Conservation (phyloP, 2,113 vertebrate genomes). For the Sardina pilchardus region DNA sequence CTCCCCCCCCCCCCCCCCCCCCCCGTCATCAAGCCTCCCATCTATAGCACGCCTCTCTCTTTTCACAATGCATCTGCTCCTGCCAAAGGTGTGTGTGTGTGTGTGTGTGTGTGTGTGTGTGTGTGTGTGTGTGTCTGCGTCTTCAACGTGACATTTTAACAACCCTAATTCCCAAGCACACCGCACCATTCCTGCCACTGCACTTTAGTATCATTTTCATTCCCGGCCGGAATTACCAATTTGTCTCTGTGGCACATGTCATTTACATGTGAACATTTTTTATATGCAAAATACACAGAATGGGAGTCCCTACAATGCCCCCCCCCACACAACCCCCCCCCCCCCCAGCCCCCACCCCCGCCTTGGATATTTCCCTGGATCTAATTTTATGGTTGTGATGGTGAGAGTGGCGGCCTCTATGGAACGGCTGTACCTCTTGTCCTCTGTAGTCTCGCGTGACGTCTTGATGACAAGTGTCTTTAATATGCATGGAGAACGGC, state of each 20-base stretch:
- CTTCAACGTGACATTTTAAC: constrained; percentile 79
- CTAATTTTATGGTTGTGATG: constrained; percentile 99
- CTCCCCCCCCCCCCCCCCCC: constrained; percentile 14
- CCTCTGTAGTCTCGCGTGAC: constrained; percentile 84
- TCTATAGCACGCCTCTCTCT: constrained; percentile 72
- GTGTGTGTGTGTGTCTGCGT: constrained; percentile 43
- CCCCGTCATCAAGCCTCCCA: constrained; percentile 46
- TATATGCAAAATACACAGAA: constrained; percentile 98
- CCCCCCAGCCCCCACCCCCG: neutral
- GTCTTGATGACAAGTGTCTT: constrained; percentile 98
- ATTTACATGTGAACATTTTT: constrained; percentile 96
- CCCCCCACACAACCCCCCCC: constrained; percentile 31
- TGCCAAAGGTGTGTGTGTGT: constrained; percentile 65
- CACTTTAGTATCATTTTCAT: constrained; percentile 80
- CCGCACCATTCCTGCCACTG: constrained; percentile 73
- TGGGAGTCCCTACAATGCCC: neutral
- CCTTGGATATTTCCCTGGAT: constrained; percentile 98
- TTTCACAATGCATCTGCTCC: constrained; percentile 72
- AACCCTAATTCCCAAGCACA: constrained; percentile 75
- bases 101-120: neutral
- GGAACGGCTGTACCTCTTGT: constrained; percentile 87
- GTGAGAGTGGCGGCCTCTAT: constrained; percentile 89
- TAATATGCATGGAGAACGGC: constrained; percentile 86
- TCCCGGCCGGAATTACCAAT: constrained; percentile 88
- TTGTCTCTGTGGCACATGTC: constrained; percentile 95